These are phyloP conservation scores for Falco novaeseelandiae DNA, from an alignment of 2,797 vertebrate genomes.

Conservation along the genomic window DNA sequence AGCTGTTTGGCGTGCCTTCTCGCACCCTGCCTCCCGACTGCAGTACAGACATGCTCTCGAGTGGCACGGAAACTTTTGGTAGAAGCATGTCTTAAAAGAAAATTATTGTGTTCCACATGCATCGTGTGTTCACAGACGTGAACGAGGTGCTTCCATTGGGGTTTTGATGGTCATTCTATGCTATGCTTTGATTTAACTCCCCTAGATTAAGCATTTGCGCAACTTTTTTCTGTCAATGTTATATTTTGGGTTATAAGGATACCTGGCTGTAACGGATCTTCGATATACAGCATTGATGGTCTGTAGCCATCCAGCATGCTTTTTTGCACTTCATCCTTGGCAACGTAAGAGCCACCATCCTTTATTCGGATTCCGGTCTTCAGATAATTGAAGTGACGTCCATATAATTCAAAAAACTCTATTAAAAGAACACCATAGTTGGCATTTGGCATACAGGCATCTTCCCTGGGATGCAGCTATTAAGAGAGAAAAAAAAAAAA, in stretches of 20 bases:
- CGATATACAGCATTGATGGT: constrained; percentile 97
- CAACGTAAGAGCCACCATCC: constrained; percentile 95
- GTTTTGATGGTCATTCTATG: background rate
- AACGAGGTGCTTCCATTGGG: background rate
- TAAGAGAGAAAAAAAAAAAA: constrained; percentile 31
- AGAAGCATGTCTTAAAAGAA: background rate
- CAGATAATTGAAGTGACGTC: constrained; percentile 97
- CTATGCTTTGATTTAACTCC: background rate
- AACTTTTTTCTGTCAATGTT: background rate
- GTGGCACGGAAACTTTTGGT: background rate
- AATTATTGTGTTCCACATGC: background rate
- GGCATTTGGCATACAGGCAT: constrained; percentile 89
- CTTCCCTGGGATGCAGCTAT: constrained; percentile 94
- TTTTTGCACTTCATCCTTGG: constrained; percentile 97
- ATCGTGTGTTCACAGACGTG: background rate
- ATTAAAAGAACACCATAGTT: constrained; percentile 98
- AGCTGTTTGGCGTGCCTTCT: background rate
- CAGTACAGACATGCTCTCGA: background rate
- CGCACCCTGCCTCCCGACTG: background rate
- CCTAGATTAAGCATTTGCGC: background rate
- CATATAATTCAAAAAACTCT: constrained; percentile 98
- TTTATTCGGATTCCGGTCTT: constrained; percentile 99
- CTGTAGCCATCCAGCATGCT: constrained; percentile 96
- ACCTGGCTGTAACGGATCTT: constrained; percentile 97
- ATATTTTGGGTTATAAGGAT: background rate